These are phyloP conservation scores for Apteryx owenii DNA, from an alignment of 2,113 vertebrate species.

Conservation along the genomic window DNA sequence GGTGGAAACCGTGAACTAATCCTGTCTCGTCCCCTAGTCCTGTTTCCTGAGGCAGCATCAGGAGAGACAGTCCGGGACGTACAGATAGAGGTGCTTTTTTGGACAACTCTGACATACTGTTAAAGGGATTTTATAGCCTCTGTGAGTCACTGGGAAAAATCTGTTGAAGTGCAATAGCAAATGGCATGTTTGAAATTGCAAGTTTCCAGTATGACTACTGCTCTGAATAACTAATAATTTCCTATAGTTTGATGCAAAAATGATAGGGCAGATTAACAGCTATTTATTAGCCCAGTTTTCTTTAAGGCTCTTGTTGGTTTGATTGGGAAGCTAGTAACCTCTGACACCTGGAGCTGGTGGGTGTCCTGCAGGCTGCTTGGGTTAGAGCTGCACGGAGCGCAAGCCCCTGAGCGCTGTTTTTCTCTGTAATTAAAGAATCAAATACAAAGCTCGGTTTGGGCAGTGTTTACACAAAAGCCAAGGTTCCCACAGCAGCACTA, in stretches of 20 bases:
- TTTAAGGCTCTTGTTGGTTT: not conserved
- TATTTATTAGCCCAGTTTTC: not conserved
- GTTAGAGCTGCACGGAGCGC: not conserved
- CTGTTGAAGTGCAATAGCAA: not conserved
- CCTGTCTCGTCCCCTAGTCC: not conserved
- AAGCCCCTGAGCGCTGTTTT: not conserved
- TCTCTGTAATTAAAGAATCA: slow-evolving; percentile 28
- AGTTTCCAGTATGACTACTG: not conserved
- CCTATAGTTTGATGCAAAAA: not conserved
- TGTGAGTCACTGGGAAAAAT: not conserved
- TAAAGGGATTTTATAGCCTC: not conserved
- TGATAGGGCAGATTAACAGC: not conserved
- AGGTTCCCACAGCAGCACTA: slow-evolving; percentile 47
- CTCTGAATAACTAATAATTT: not conserved
- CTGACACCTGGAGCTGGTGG: not conserved
- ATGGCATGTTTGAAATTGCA: not conserved
- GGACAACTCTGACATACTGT: not conserved
- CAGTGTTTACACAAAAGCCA: slow-evolving; percentile 40
- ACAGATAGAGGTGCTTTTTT: not conserved
- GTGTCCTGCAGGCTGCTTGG: not conserved
- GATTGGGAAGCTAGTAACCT: not conserved
- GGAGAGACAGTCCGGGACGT: not conserved
- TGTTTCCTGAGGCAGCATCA: not conserved
- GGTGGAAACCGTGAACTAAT: not conserved
- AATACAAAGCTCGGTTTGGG: slow-evolving; percentile 15